Evolutionary conservation across 2,888 invertebrate species (phyloP), one percentile per base, ranked within the genome.

Genomic region (Mythimna vitellina): DNA sequence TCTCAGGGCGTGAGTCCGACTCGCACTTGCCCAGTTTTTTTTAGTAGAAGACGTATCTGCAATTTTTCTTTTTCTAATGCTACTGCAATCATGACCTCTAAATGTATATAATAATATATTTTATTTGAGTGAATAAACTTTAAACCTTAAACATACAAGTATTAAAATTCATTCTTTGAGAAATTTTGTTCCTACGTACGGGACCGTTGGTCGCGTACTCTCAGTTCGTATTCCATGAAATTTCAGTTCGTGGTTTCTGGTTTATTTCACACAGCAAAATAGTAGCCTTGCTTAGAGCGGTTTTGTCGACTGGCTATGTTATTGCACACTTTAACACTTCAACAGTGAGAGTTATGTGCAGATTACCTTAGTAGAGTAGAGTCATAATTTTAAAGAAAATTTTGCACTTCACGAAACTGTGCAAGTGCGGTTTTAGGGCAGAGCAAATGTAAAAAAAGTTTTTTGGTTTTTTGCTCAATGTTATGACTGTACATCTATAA

Each of bases 321-420:
- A 79, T 76, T 76, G 46, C 79, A 66, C 25, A 78, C 42, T 76
- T 76, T 62, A 73, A 57, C 51, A 73, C 56, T 78, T 62, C 74
- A 73, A n/a, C 42, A 42, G 29, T 12, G 22, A 71, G 17, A 78
- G 38, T 66, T 66, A 73, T 62, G 56, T 56, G 53, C 0, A 51
- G 42, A 76, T 73, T 76, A 76, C 60, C 60, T 22, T 22, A 22
- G 42, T 73, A 66, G 62, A 76, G 42, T 8, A 14, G 51, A 4
- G 14, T 46, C 20, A 51, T 65, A 54, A 54, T 51, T 57, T 65
- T 65, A 17, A 38, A 78, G 42, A 49, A 64, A 42, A 56, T 38
- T 62, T 57, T 62, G 17, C 14, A 22, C 9, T 72, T 25, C 46
- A 46, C 17, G 3, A 29, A 77, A 57, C 35, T 56, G 32, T 10